Conservation (phyloP, 2,113 vertebrate genomes). For the Gadus macrocephalus region DNA sequence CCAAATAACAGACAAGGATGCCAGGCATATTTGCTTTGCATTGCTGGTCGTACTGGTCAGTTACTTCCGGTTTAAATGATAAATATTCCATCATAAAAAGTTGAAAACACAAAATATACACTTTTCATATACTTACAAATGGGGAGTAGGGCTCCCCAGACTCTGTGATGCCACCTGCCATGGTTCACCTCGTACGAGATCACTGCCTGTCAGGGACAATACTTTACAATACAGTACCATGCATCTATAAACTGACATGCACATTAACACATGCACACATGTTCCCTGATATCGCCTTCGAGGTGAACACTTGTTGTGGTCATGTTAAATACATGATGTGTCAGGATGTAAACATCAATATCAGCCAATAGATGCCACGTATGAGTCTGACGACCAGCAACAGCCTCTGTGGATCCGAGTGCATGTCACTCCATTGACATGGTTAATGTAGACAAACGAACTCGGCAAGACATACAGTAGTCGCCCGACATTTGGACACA, state of each 20-base stretch:
- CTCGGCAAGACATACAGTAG: background rate
- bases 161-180: constrained; percentile 94
- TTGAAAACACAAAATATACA: background rate
- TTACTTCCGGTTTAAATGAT: too few species aligned
- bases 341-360: background rate
- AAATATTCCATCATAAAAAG: background rate
- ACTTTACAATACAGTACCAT: background rate
- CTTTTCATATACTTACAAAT: constrained; percentile 80
- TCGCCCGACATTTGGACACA: too few species aligned
- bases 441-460: background rate
- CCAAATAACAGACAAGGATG: too few species aligned
- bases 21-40: too few species aligned
- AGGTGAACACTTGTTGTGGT: background rate
- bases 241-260: too few species aligned
- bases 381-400: background rate
- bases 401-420: background rate
- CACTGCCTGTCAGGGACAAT: constrained; percentile 28
- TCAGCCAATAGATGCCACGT: background rate
- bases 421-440: background rate
- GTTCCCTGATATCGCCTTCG: too few species aligned
- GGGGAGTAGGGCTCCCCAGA: constrained; percentile 92
- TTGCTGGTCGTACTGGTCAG: too few species aligned
- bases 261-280: too few species aligned
- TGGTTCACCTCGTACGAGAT: constrained; percentile 36
- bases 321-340: background rate